Conservation (phyloP, 2,888 invertebrate species). For the Meta bourneti region DNA sequence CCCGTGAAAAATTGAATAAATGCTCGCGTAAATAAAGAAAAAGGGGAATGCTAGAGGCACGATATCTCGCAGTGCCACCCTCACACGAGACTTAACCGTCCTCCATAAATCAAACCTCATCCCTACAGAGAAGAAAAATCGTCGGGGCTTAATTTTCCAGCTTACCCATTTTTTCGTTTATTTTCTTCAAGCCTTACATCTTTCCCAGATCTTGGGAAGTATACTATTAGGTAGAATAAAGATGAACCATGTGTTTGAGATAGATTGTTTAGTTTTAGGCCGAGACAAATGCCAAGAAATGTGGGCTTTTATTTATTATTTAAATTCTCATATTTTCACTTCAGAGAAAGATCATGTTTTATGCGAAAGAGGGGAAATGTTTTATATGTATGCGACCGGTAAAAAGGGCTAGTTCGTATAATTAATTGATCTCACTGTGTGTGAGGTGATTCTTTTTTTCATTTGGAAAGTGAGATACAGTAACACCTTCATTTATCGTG, state of each 20-base stretch:
- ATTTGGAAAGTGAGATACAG: too few relatives aligned
- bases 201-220: neutral
- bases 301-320: too few relatives aligned
- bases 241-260: neutral
- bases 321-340: too few relatives aligned
- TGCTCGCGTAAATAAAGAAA: neutral
- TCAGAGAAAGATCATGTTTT: too few relatives aligned
- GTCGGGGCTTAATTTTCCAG: conserved; percentile 23
- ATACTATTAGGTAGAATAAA: neutral
- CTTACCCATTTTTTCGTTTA: conserved; percentile 2
- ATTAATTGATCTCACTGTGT: too few relatives aligned
- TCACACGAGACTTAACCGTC: neutral
- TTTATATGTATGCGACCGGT: too few relatives aligned
- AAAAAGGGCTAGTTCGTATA: too few relatives aligned
- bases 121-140: conserved; percentile 7
- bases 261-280: neutral
- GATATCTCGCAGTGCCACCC: conserved; percentile 3
- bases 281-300: neutral
- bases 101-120: conserved; percentile 40
- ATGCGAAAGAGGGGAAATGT: too few relatives aligned
- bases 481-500: too few relatives aligned
- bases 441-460: too few relatives aligned
- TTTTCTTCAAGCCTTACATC: neutral
- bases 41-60: neutral
- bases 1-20: neutral